Percentiles rank a stretch among this genome's conserved stretches.
These are phyloP conservation scores for Laticauda colubrina DNA, from an alignment of 2,113 vertebrate genomes.

Conservation along the genomic window DNA sequence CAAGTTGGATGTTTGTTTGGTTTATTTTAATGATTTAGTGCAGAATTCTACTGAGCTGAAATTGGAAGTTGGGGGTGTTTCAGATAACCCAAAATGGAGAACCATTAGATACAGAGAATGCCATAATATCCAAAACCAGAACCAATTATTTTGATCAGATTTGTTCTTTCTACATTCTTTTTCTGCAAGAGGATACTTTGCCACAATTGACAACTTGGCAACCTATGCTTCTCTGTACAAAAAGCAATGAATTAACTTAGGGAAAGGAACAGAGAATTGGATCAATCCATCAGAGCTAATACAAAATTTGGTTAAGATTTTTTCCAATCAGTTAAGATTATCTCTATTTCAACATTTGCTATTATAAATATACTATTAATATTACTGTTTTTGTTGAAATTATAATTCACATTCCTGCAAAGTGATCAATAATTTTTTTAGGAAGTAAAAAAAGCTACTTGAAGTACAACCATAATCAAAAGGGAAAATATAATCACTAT, in stretches of 20 bases:
- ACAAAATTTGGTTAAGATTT: background rate
- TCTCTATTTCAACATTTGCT: background rate
- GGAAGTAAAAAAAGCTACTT: background rate
- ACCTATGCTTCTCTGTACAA: background rate
- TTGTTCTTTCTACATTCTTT: background rate
- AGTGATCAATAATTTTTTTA: background rate
- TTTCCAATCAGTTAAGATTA: background rate
- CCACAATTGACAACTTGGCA: background rate
- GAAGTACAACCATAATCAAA: background rate
- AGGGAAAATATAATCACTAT: background rate
- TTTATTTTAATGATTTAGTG: background rate
- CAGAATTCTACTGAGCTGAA: background rate
- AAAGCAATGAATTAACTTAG: background rate
- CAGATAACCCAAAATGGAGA: background rate
- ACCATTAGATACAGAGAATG: background rate
- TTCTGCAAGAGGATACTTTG: background rate
- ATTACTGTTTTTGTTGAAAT: background rate
- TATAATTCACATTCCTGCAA: background rate
- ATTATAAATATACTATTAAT: background rate
- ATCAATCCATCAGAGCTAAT: background rate
- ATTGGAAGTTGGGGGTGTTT: background rate
- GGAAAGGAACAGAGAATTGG: background rate
- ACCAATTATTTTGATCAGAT: background rate
- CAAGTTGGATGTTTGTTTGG: background rate
- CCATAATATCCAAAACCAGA: background rate